Conservation (phyloP, 1,140 invertebrate species). For the Monomorium pharaonis region DNA sequence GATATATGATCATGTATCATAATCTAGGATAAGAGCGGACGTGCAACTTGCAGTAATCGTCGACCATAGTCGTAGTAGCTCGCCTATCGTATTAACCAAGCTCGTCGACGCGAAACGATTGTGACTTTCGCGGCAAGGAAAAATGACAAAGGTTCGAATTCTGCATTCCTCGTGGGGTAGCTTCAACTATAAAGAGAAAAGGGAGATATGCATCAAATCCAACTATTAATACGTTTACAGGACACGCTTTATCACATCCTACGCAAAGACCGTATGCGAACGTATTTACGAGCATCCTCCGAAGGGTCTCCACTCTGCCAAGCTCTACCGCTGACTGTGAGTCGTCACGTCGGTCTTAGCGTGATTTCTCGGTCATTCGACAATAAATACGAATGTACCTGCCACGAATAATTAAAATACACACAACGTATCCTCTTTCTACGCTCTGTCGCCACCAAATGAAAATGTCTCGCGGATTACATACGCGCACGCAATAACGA, state of each 20-base stretch:
- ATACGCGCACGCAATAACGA: not conserved
- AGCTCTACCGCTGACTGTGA: slow-evolving; percentile 60
- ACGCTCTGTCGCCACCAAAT: not conserved
- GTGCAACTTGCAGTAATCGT: slow-evolving; percentile 71
- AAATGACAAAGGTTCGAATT: not conserved
- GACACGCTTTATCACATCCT: slow-evolving; percentile 53
- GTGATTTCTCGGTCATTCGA: slow-evolving; percentile 63
- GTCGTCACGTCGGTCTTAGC: slow-evolving; percentile 64
- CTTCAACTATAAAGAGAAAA: not conserved
- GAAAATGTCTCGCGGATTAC: not conserved
- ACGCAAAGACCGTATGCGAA: slow-evolving; percentile 51
- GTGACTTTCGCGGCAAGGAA: slow-evolving; percentile 14
- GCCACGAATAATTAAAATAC: not conserved
- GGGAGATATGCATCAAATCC: slow-evolving; percentile 30
- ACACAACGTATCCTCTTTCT: not conserved
- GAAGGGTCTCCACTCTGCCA: slow-evolving; percentile 82
- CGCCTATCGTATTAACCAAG: slow-evolving; percentile 10
- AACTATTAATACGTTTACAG: slow-evolving; percentile 54
- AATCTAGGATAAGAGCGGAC: slow-evolving; percentile 26
- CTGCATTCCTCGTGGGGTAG: slow-evolving; percentile 20
- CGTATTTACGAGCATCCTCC: slow-evolving; percentile 77
- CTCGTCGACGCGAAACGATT: slow-evolving; percentile 30
- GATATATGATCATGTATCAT: not conserved
- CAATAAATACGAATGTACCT: slow-evolving; percentile 13
- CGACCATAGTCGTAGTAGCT: slow-evolving; percentile 49